Base-by-base conservation (phyloP, 1,140 invertebrate species). In the Leptonema lineaticorne region DNA sequence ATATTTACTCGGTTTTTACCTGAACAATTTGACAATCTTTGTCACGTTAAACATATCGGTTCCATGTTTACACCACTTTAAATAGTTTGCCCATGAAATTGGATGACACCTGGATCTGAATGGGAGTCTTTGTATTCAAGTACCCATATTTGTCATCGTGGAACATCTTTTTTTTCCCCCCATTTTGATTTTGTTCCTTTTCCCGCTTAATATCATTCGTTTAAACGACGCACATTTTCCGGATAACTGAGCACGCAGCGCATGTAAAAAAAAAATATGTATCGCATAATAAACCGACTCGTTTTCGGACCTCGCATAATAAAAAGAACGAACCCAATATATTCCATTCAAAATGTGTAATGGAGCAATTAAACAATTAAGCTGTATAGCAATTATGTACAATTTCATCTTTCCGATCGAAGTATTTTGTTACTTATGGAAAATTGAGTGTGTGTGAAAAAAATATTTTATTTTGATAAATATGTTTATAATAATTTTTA, bases 41-140 rank as follows among this genome's bases (percentile, higher is more conserved):
- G n/a, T n/a, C n/a, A n/a, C n/a, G n/a, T 45, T 9, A 45, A 45
- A 45, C 37, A 14, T 45, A 45, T 45, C 37, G 3, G 16, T 45
- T 45, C 37, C 4, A 14, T 67, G 65, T 67, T 48, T 67, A 67
- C 64, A 67, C 64, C 50, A 57, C 56, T 67, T 57, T 67, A 67
- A 59, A 67, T 24, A 67, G 65, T 67, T 67, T 67, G 57, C 33
- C 65, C 57, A 59, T 67, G 65, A 67, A 67, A 67, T 67, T 67
- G 65, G 65, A 67, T 67, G 65, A 67, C 66, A 67, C 66, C 66
- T 67, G 66, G 66, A 59, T 46, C 11, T 64, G 62, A 64, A 64
- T 64, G 62, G 29, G 29, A 22, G 24, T 46, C 16, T 64, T 64
- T 64, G 46, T 64, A 27, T 1, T 53, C 26, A 64, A 64, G 62